phyloP scores from a whole-genome alignment of 2,888 invertebrate genomes.

The Microplitis deprimator region DNA sequence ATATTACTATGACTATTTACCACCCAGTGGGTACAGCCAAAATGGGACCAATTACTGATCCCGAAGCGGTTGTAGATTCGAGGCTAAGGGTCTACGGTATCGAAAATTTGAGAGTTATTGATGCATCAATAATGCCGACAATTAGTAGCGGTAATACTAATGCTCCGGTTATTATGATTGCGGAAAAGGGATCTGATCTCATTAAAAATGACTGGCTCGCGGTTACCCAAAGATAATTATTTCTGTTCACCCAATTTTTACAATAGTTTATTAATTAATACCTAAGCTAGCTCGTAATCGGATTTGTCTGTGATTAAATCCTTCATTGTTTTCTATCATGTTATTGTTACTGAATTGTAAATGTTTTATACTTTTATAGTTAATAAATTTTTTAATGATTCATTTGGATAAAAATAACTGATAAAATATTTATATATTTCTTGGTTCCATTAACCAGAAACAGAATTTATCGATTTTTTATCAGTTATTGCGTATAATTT shows the following conservation, averaged over 20 bases:
- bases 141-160: constrained; percentile 92
- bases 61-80: constrained; percentile 86
- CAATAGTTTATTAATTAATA: too few relatives aligned
- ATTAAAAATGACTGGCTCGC: constrained; percentile 87
- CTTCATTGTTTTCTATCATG: background rate
- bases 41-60: constrained; percentile 88
- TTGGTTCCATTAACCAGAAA: too few relatives aligned
- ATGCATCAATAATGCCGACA: constrained; percentile 91
- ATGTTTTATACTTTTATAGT: background rate
- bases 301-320: background rate
- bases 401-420: too few relatives aligned
- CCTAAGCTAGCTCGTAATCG: too few relatives aligned
- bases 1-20: constrained; percentile 91
- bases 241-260: background rate
- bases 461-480: too few relatives aligned
- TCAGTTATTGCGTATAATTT: too few relatives aligned
- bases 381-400: background rate
- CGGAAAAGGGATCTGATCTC: constrained; percentile 89
- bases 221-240: constrained; percentile 31
- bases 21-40: constrained; percentile 91
- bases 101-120: constrained; percentile 84
- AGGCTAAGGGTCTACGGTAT: constrained; percentile 84
- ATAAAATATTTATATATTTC: too few relatives aligned
- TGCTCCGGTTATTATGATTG: constrained; percentile 93
- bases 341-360: background rate